Evolutionary conservation across 2,888 invertebrate species (phyloP), one percentile per base, ranked within the genome.

Genomic region (Zeuzera pyrina): DNA sequence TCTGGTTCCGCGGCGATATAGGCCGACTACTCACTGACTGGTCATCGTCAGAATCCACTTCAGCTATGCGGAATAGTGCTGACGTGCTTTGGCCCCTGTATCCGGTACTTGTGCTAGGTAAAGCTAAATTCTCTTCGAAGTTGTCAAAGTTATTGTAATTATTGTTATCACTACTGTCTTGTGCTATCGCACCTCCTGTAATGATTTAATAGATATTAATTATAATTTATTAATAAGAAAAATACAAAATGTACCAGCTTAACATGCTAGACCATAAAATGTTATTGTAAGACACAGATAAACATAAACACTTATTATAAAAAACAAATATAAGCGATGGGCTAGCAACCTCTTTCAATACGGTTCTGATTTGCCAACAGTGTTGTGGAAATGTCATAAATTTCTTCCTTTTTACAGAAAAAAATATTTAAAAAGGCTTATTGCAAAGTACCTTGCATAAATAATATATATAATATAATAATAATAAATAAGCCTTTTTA

Each of bases 91-190:
- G 76, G 15, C 84, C 83, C 31, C 84, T 66, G 42, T 81, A 84
- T 35, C 84, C 84, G 48, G 89, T 88, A 51, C 89, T 89, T 27
- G 89, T 89, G 54, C 89, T 89, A 8, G 89, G 89, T 41, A 86
- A 74, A 42, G 88, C 86, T 47, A 87, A 59, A 43, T 85, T 83
- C 32, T 81, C 83, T 11, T 84, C 74, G 32, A 59, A 58, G 37
- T 61, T 62, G 21, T 65, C 58, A 21, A 65, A 55, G 42, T 56
- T 65, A 7, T 57, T 41, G 47, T 60, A 64, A 47, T 62, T 59
- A 39, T 63, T 70, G 36, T 59, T 68, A 57, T 68, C 64, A 47
- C 63, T 66, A 48, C 63, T 70, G 36, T 74, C 70, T 43, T 69
- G 69, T 36, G 58, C 55, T 36, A 58, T 58, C 30, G 54, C 49